Base-by-base conservation (phyloP, 2,888 invertebrate genomes). In the Parthenolecanium corni region DNA sequence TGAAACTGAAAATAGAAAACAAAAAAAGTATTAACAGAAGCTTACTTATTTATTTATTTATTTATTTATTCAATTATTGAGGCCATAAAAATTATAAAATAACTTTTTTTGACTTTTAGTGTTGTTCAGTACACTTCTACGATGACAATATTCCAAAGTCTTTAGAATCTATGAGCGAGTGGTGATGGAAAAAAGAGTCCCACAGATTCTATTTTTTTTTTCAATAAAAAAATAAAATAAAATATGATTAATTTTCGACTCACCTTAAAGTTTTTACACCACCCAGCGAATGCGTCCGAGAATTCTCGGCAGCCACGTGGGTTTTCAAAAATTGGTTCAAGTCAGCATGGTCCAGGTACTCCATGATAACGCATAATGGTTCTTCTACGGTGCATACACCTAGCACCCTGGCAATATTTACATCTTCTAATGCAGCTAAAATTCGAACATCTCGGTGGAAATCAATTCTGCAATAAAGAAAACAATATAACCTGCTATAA, bases 371-470 rank as follows among this genome's bases (percentile, higher is more conserved):
- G 69, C 77, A 76, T 64, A 77, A 72, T 0, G 80, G 79, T 65
- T 79, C 78, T 66, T 78, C 78, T 52, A 73, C 70, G 18, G 76
- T 75, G 70, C 78, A 78, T 66, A 78, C 76, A 23, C 79, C 80
- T 65, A 80, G 71, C 24, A 80, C 75, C 53, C 78, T 74, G 23
- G 78, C 79, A 64, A 80, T 76, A 70, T 80, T 79, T 1, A 75
- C 73, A 69, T 80, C 79, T 67, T 77, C 85, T 57, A 92, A 75
- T n/a, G 87, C 85, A 1, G 89, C 85, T 70, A 92, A 77, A 66
- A 90, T 85, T 71, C 85, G 81, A n/a, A 91, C 86, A 74, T 91
- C 91, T 62, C 87, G 81, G 73, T 86, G 85, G 72, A 91, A 90
- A 71, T 90, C 89, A 71, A 83, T 80, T 75, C 90, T 90, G 74